phyloP scores from a whole-genome alignment of 2,888 invertebrate species.

The Nemotelus pantherinus region DNA sequence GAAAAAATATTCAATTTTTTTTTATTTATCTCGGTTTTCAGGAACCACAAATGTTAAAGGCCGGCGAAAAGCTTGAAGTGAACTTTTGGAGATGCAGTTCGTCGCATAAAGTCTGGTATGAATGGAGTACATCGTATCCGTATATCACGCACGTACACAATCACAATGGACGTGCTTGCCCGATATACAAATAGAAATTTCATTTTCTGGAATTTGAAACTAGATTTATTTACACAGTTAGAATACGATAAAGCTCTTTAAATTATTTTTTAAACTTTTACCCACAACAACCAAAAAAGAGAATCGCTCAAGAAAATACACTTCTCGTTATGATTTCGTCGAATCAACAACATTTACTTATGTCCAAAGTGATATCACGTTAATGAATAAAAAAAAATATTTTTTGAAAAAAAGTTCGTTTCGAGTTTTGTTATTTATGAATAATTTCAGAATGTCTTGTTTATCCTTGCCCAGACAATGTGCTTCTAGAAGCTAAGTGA shows the following conservation, averaged over 20 bases:
- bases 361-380: too few species aligned
- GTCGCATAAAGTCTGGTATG: slow-evolving; percentile 92
- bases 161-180: slow-evolving; percentile 57
- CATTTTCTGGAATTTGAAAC: not conserved
- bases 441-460: not conserved
- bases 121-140: slow-evolving; percentile 75
- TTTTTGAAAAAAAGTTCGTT: too few species aligned
- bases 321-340: too few species aligned
- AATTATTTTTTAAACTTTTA: too few species aligned
- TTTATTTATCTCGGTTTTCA: slow-evolving; percentile 49
- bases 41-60: slow-evolving; percentile 69
- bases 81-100: slow-evolving; percentile 89
- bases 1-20: not conserved
- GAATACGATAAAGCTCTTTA: not conserved
- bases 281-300: too few species aligned
- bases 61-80: slow-evolving; percentile 77
- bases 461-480: not conserved
- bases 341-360: too few species aligned
- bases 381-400: too few species aligned
- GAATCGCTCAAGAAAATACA: too few species aligned
- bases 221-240: not conserved
- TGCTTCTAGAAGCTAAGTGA: too few species aligned
- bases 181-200: slow-evolving; percentile 51
- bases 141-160: slow-evolving; percentile 59
- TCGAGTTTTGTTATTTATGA: too few species aligned